Base-by-base conservation (phyloP, 2,113 vertebrate genomes). In the Chaetura pelagica region DNA sequence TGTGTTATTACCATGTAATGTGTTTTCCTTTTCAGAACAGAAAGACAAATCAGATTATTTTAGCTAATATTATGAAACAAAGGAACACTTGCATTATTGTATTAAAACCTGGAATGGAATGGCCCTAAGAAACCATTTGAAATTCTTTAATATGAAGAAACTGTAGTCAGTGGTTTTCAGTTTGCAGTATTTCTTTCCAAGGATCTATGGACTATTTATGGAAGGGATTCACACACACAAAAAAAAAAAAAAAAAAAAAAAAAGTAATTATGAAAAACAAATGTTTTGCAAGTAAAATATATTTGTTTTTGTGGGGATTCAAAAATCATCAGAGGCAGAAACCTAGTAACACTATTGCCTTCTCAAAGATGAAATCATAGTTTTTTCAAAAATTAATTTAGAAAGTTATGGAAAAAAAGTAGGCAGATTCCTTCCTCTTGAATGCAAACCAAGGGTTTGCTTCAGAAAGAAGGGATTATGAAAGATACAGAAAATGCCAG, bases 21-120 rank as follows among this genome's bases (percentile, higher is more conserved):
- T n/a, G 21, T 63, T 89, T 89, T 69, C 10, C 24, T 87, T 87
- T 87, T 68, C 66, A 89, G 68, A 87, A 81, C 7, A 71, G 59
- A 86, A 93, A 73, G 9, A 22, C 4, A 89, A 94, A 96, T 84
- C 80, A 91, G 87, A 92, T 91, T 91, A 93, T 49, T 86, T 77
- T 52, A 89, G 64, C 55, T 75, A 94, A 92, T 49, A 61, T n/a
- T 26, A 38, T 81, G 69, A 76, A 94, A 85, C 24, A 4, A 38
- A 87, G 58, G 7, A 68, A 81, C 19, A 63, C 17, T n/a, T 82
- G 9, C 20, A 30, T 87, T 82, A 75, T 29, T 72, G 5, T 52
- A 71, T 78, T 87, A 84, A 92, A 88, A 75, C 2, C 11, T 58
- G 11, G 19, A 78, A 71, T 38, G 2, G 18, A 86, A 84, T n/a